A percentile compares a stretch with the other conserved stretches of the same genome.
phyloP scores from a whole-genome alignment of 2,888 invertebrate genomes.

The Phaedon cochleariae region DNA sequence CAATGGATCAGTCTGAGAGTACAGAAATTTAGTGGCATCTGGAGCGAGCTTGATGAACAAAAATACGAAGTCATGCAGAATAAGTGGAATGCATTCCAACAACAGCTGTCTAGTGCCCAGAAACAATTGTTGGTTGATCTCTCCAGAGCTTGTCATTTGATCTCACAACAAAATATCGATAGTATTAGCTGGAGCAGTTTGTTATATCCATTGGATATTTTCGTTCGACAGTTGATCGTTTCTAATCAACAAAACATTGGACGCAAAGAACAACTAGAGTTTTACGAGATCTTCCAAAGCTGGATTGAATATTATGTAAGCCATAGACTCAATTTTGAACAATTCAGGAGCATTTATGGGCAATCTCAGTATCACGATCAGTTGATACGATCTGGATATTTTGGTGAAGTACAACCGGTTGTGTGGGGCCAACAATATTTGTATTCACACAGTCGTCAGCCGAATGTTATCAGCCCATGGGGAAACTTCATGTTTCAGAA shows the following conservation, averaged over 20 bases:
- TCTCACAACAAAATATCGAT: background rate
- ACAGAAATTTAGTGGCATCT: background rate
- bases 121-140: background rate
- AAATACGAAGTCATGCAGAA: background rate
- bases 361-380: too few species aligned
- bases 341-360: background rate
- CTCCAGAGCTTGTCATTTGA: background rate
- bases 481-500: background rate
- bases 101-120: background rate
- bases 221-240: background rate
- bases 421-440: background rate
- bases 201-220: background rate
- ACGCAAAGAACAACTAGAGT: background rate
- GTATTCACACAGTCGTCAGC: background rate
- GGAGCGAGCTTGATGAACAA: background rate
- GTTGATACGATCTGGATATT: background rate
- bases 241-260: background rate
- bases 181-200: background rate
- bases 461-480: background rate
- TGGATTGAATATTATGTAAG: background rate
- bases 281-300: background rate
- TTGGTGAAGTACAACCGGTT: background rate
- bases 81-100: background rate
- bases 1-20: background rate
- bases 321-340: background rate